phyloP scores from a whole-genome alignment of 2,888 invertebrate species.

The Elysia crispata region DNA sequence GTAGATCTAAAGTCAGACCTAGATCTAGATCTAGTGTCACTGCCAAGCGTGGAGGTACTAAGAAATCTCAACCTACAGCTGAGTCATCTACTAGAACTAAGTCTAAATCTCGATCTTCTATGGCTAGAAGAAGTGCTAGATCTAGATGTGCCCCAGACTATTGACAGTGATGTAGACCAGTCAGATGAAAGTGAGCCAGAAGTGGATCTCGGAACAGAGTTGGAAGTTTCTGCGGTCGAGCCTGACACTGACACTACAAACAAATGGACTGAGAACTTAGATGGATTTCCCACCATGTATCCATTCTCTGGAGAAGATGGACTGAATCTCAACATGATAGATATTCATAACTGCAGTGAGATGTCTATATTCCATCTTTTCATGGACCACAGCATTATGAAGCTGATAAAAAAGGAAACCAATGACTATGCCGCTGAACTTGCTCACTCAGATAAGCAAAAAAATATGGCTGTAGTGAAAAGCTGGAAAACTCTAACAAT shows the following conservation, averaged over 20 bases:
- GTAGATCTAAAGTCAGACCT: background rate
- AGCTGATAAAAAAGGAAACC: background rate
- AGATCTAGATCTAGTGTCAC: background rate
- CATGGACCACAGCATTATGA: background rate
- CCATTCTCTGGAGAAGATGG: background rate
- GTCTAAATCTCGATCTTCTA: background rate
- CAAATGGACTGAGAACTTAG: background rate
- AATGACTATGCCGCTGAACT: slow-evolving; percentile 10
- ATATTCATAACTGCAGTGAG: background rate
- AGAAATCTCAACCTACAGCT: too few species aligned
- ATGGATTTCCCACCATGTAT: background rate
- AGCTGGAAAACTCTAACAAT: slow-evolving; percentile 15
- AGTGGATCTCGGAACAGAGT: background rate
- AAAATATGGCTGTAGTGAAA: background rate
- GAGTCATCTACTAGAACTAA: background rate
- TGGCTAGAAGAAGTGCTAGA: background rate
- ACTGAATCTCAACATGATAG: background rate
- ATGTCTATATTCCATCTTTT: background rate
- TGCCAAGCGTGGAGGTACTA: too few species aligned
- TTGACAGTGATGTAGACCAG: background rate
- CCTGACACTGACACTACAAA: background rate
- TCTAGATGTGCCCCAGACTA: too few species aligned
- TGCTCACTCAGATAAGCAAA: background rate
- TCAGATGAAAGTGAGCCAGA: background rate
- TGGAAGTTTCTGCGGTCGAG: background rate